Evolutionary conservation across 2,113 vertebrate species (phyloP), one percentile per base, ranked within the genome.

Genomic region (Leptodactylus fuscus): DNA sequence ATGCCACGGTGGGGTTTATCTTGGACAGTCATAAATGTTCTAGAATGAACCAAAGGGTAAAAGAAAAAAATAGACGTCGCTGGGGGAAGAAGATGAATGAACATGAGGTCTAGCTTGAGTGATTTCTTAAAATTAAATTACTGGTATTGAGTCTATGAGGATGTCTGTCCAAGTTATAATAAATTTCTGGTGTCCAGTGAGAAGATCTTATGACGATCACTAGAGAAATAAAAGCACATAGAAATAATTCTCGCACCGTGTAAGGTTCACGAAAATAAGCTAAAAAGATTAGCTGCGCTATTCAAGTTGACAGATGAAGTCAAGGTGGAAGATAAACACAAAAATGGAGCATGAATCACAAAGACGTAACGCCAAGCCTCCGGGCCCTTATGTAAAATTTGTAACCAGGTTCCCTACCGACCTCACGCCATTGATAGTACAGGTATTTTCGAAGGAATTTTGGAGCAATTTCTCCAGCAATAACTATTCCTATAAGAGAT

Each of bases 1-100:
- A 46, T 32, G n/a, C 10, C 36, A 22, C 53, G 1, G 38, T 62
- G 82, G 16, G 82, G 49, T 75, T 83, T 83, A n/a, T 53, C 20
- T 81, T 67, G 79, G 77, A 65, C 24, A 67, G 38, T 22, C 13
- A 34, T 81, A 11, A 48, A 32, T 81, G 79, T 46, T 67, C 60
- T 67, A 65, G 38, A 67, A 67, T 67, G 27, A 48, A 81, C 58
- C 79, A 81, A 67, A 81, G 58, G 44, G 41, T 60, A 44, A 24
- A 44, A 79, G 41, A 80, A 20, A 34, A 67, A 34, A 36, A 58
- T 62, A 16, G 15, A 80, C 44, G 77, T 60, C 5, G 4, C 38
- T 44, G 11, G 38, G 36, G 18, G 53, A 60, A 60, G 34, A 60
- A 60, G 77, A 80, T 80, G 77, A 80, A 80, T 80, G 77, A 38